phyloP scores from a whole-genome alignment of 2,888 invertebrate genomes.

The Noctua fimbriata region DNA sequence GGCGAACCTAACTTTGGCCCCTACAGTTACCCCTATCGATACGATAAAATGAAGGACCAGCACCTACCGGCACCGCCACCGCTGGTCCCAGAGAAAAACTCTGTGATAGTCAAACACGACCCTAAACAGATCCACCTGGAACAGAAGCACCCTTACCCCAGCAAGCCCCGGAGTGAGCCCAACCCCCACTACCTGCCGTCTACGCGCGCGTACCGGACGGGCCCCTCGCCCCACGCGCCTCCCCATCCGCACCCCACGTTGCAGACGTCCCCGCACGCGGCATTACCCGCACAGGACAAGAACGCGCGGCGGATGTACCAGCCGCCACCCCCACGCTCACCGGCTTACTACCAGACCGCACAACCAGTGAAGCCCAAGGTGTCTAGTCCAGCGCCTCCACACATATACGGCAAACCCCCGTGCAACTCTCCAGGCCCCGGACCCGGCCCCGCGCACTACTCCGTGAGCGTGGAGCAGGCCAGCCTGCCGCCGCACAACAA shows the following conservation, averaged over 20 bases:
- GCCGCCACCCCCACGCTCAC: conserved; percentile 81
- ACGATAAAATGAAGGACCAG: conserved; percentile 92
- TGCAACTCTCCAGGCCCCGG: conserved; percentile 88
- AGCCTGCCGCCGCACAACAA: conserved; percentile 91
- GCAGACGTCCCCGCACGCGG: conserved; percentile 84
- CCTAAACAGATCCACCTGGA: conserved; percentile 92
- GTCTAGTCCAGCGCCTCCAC: conserved; percentile 94
- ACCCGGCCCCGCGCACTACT: conserved; percentile 88
- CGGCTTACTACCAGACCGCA: conserved; percentile 87
- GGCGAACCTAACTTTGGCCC: conserved; percentile 93
- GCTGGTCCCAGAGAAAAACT: conserved; percentile 93
- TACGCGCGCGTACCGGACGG: conserved; percentile 84
- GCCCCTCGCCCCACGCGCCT: conserved; percentile 90
- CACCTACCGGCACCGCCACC: conserved; percentile 92
- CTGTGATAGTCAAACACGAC: conserved; percentile 95
- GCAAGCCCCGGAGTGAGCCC: conserved; percentile 90
- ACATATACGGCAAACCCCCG: conserved; percentile 92
- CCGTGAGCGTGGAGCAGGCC: conserved; percentile 80
- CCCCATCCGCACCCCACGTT: conserved; percentile 88
- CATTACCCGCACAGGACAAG: conserved; percentile 78
- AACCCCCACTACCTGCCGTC: conserved; percentile 90
- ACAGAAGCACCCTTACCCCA: conserved; percentile 90
- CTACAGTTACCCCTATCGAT: conserved; percentile 92
- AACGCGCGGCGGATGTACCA: conserved; percentile 71
- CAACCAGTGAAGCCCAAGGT: conserved; percentile 91